A percentile compares a stretch with the other conserved stretches of the same genome.
Conservation (phyloP, 2,797 vertebrate species). For the Luscinia megarhynchos region DNA sequence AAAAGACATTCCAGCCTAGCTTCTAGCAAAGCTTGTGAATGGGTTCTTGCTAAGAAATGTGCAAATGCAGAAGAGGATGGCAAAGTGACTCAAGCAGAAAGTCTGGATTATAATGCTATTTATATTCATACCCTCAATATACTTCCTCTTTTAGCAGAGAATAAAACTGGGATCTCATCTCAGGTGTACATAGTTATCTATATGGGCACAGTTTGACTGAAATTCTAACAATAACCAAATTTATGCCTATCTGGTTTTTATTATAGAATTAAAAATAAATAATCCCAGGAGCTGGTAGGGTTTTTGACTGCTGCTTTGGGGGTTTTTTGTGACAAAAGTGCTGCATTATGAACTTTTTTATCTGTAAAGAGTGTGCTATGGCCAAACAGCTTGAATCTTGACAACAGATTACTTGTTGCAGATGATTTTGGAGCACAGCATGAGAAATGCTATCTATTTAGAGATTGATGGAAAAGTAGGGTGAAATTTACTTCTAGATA, state of each 20-base stretch:
- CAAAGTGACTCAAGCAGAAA: not conserved
- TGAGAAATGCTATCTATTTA: not conserved
- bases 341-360: not conserved
- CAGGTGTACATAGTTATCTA: not conserved
- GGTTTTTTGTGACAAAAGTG: not conserved
- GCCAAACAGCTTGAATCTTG: not conserved
- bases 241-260: not conserved
- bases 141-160: not conserved
- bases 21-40: not conserved
- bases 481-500: not conserved
- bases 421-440: not conserved
- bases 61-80: not conserved
- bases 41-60: not conserved
- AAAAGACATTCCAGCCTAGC: not conserved
- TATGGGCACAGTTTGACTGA: not conserved
- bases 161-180: not conserved
- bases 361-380: not conserved
- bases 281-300: not conserved
- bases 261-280: not conserved
- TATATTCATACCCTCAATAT: not conserved
- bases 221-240: not conserved
- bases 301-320: not conserved
- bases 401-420: not conserved
- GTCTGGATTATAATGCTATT: not conserved
- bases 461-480: not conserved